These are phyloP conservation scores for Ascidia mentula DNA, from an alignment of 23 tunicate species.

Conservation along the genomic window DNA sequence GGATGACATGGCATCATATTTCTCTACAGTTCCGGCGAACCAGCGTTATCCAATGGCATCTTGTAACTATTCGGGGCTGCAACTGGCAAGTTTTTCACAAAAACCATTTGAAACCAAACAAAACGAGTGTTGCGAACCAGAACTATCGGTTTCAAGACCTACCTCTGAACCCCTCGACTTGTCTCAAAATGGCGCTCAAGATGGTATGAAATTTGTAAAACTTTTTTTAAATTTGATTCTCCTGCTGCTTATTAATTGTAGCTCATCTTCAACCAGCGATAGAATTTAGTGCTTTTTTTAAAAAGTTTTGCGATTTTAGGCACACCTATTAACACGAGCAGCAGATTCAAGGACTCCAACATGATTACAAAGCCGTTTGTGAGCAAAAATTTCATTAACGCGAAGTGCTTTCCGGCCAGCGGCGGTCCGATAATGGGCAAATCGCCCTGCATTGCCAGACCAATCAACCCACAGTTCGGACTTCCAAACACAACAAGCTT, in stretches of 20 bases:
- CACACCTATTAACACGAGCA: neutral
- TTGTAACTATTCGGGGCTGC: neutral
- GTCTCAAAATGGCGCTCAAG: too few relatives aligned
- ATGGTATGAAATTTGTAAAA: too few relatives aligned
- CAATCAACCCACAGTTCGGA: neutral
- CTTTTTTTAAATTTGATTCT: too few relatives aligned
- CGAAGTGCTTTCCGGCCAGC: neutral
- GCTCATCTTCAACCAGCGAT: too few relatives aligned
- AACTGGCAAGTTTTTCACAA: too few relatives aligned
- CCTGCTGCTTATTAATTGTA: too few relatives aligned
- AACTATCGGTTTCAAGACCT: neutral
- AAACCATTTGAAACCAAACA: too few relatives aligned
- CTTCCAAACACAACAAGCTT: neutral
- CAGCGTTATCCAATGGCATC: neutral
- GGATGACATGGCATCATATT: neutral
- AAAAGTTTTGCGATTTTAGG: neutral
- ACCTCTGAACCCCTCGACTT: neutral
- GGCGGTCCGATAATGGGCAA: neutral
- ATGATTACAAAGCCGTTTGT: neutral
- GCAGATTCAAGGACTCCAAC: neutral
- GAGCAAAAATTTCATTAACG: neutral
- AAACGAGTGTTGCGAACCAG: too few relatives aligned
- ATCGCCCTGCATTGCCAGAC: neutral
- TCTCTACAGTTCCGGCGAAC: neutral
- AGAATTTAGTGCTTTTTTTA: too few relatives aligned